A percentile compares a stretch with the other conserved stretches of the same genome.
Evolutionary conservation across 2,113 vertebrate species (phyloP).

Genomic region (Zapus hudsonius): DNA sequence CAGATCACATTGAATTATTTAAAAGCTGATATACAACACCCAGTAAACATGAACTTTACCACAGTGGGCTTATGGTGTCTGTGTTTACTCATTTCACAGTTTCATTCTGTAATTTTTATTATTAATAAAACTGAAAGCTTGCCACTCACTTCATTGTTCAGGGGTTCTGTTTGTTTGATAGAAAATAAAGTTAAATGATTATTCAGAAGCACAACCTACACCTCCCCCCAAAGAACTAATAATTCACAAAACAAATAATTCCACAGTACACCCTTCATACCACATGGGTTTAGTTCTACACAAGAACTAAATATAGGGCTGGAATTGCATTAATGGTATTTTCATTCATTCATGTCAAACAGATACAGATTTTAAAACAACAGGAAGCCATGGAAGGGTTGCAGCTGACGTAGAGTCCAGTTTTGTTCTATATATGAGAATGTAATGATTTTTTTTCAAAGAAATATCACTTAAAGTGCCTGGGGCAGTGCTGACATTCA

Average conservation of each 20-base stretch:
- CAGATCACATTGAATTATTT: constrained; percentile 64
- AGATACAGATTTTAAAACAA: constrained; percentile 13
- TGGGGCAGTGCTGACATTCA: not conserved
- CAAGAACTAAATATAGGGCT: not conserved
- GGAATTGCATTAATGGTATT: not conserved
- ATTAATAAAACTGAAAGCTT: constrained; percentile 39
- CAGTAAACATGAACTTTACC: constrained; percentile 59
- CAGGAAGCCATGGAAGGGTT: not conserved
- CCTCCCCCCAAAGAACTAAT: not conserved
- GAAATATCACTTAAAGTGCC: constrained; percentile 5
- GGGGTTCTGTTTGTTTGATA: not conserved
- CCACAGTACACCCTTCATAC: not conserved
- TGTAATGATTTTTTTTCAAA: constrained; percentile 29
- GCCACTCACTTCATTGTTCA: constrained; percentile 29
- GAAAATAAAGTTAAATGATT: constrained; percentile 38
- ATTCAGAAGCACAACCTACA: constrained; percentile 22
- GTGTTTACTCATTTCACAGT: constrained; percentile 36
- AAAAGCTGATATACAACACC: constrained; percentile 50
- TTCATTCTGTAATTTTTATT: constrained; percentile 42
- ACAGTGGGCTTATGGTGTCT: constrained; percentile 16
- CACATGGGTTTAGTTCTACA: not conserved
- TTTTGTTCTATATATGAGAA: not conserved
- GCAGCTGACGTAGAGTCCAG: not conserved
- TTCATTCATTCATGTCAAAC: not conserved
- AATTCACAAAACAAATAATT: not conserved